phyloP scores from a whole-genome alignment of 2,888 invertebrate genomes.

The Trilocha varians region DNA sequence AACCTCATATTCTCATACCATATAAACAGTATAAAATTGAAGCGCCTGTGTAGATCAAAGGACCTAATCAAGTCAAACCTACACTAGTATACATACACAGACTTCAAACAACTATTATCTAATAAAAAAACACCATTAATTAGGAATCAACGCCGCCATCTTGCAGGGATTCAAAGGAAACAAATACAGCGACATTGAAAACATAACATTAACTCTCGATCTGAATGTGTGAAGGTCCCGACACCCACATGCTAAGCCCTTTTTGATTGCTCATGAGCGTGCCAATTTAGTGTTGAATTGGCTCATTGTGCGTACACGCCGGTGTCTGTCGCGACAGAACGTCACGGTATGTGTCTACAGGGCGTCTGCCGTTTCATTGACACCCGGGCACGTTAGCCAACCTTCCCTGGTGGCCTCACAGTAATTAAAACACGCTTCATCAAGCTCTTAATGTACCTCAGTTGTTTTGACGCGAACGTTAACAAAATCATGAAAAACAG shows the following conservation, averaged over 20 bases:
- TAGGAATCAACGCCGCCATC: no score
- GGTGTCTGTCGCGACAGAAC: slow-evolving; percentile 38
- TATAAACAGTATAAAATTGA: no score
- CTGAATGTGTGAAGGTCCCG: background rate
- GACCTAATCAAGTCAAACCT: no score
- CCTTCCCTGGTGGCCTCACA: slow-evolving; percentile 28
- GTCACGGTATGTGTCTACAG: slow-evolving; percentile 65
- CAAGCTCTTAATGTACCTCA: background rate
- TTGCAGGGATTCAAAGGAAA: no score
- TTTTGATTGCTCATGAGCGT: slow-evolving; percentile 45
- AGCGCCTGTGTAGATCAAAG: no score
- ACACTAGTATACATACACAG: no score
- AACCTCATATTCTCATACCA: no score
- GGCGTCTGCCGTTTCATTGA: slow-evolving; percentile 54
- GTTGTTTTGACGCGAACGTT: background rate
- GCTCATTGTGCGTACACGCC: slow-evolving; percentile 55
- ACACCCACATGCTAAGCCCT: slow-evolving; percentile 24
- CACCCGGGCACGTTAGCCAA: slow-evolving; percentile 39
- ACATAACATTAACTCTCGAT: background rate
- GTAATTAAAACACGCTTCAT: slow-evolving; percentile 21
- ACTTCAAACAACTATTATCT: no score
- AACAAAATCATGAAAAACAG: no score
- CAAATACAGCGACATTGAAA: no score
- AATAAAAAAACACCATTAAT: no score
- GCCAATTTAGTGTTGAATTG: slow-evolving; percentile 60